Conservation (phyloP, 2,113 vertebrate genomes). For the Pipra filicauda region DNA sequence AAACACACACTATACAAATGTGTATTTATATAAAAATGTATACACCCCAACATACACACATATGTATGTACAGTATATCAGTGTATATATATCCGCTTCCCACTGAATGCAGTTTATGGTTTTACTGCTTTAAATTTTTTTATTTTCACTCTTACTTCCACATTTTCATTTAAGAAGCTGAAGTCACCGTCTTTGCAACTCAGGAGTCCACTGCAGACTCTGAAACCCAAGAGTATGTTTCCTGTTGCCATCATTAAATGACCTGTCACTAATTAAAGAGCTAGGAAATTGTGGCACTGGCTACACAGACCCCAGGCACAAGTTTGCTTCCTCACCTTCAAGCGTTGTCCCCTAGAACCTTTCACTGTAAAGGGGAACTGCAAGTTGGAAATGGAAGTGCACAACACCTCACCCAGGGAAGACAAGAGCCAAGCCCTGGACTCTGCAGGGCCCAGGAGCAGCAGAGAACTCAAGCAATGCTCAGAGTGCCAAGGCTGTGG, state of each 20-base stretch:
- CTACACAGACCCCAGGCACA: background rate
- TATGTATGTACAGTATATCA: background rate
- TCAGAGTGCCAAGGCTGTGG: background rate
- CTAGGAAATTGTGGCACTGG: background rate
- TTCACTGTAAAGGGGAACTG: background rate
- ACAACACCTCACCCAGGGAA: background rate
- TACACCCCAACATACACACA: background rate
- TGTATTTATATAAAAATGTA: background rate
- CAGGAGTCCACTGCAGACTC: background rate
- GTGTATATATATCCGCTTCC: background rate
- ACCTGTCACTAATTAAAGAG: background rate
- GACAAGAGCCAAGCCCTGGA: fast-evolving
- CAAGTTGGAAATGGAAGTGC: background rate
- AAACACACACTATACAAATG: background rate
- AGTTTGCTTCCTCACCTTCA: background rate
- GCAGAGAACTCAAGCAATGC: background rate
- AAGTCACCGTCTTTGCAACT: background rate
- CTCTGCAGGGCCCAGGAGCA: fast-evolving
- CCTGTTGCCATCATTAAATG: background rate
- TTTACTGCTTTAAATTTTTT: background rate
- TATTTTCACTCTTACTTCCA: conserved; percentile 2
- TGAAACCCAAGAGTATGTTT: background rate
- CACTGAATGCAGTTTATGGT: background rate
- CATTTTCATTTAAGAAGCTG: background rate
- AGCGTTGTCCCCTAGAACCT: fast-evolving